A percentile compares a stretch with the other conserved stretches of the same genome.
phyloP scores from a whole-genome alignment of 2,113 vertebrate genomes.

The Pomatostomus ruficeps region DNA sequence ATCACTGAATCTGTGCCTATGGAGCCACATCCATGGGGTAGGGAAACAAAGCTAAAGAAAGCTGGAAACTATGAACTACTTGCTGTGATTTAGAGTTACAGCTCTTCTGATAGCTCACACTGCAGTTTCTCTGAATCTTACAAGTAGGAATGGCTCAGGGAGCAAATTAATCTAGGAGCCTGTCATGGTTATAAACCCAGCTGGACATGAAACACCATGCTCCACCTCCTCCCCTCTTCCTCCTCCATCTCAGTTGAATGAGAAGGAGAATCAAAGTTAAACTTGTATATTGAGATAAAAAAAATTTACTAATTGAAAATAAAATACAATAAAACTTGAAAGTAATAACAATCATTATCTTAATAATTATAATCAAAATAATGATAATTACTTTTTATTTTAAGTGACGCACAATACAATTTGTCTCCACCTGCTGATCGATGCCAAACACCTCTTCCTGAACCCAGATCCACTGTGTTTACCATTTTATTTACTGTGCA shows the following conservation, averaged over 20 bases:
- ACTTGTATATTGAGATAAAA: background rate
- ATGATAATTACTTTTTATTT: background rate
- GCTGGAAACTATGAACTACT: background rate
- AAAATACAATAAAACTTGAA: background rate
- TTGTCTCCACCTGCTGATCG: background rate
- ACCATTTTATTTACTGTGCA: background rate
- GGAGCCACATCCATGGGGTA: background rate
- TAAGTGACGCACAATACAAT: background rate
- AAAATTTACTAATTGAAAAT: background rate
- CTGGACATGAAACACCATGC: background rate
- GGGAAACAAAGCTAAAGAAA: background rate
- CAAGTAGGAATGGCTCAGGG: accelerated
- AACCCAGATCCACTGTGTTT: background rate
- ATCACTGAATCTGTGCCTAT: background rate
- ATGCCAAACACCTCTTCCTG: background rate
- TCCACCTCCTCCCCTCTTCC: background rate
- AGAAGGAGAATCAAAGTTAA: background rate
- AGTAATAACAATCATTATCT: background rate
- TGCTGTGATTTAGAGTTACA: background rate
- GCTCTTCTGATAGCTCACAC: background rate
- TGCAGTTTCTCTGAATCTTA: background rate
- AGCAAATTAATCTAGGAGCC: background rate
- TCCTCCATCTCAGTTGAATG: background rate
- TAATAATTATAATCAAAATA: background rate
- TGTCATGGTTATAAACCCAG: background rate